Evolutionary conservation across 2,797 vertebrate species (phyloP).

Genomic region (Oophaga sylvatica): DNA sequence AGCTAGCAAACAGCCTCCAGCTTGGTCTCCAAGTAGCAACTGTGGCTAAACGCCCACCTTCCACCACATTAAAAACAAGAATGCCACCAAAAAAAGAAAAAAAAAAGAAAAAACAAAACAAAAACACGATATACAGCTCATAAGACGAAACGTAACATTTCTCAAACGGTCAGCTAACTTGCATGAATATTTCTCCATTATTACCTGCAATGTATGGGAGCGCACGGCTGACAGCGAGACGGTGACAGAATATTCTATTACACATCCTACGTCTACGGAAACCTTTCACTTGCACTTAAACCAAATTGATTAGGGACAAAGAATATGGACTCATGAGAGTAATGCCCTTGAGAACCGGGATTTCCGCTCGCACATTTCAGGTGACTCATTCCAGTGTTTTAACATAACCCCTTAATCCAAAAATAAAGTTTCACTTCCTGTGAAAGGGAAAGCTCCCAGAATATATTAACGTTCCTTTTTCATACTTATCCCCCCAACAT

Average conservation of each 20-base stretch:
- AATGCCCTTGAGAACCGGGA: slow-evolving; percentile 70
- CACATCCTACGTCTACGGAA: slow-evolving; percentile 63
- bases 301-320: slow-evolving; percentile 61
- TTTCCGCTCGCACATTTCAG: slow-evolving; percentile 74
- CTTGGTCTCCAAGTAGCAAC: slow-evolving; percentile 74
- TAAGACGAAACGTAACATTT: not conserved
- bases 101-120: slow-evolving; percentile 44
- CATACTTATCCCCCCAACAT: slow-evolving; percentile 45
- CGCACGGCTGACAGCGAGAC: not conserved
- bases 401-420: slow-evolving; percentile 68
- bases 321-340: slow-evolving; percentile 55
- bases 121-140: not conserved
- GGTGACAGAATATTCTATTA: slow-evolving; percentile 51
- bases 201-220: slow-evolving; percentile 8
- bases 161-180: too few species aligned
- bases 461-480: slow-evolving; percentile 13
- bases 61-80: slow-evolving; percentile 61
- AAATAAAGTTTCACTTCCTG: slow-evolving; percentile 71
- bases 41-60: slow-evolving; percentile 67
- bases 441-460: slow-evolving; percentile 70
- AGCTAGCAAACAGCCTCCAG: slow-evolving; percentile 72
- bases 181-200: not conserved
- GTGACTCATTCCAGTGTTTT: slow-evolving; percentile 72
- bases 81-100: slow-evolving; percentile 62
- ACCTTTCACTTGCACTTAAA: slow-evolving; percentile 60